A percentile compares a stretch with the other conserved stretches of the same genome.
Conservation (phyloP, 2,888 invertebrate genomes). For the Harpalus rubripes region DNA sequence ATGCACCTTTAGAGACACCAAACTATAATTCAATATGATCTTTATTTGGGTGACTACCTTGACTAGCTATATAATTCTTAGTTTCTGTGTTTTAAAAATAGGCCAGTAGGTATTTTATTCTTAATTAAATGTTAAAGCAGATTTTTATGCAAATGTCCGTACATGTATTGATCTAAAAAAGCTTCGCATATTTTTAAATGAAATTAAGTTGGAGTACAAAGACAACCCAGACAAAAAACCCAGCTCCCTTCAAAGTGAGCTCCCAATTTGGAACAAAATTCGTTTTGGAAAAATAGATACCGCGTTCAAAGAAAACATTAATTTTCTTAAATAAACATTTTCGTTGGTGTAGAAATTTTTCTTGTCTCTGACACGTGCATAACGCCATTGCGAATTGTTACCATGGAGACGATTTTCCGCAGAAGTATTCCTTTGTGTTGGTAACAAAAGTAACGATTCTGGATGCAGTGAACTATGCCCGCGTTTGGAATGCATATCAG, state of each 20-base stretch:
- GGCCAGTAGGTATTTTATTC: too few relatives aligned
- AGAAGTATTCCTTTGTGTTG: constrained; percentile 22
- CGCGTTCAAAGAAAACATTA: constrained; percentile 36
- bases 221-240: background rate
- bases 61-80: too few relatives aligned
- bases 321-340: constrained; percentile 50
- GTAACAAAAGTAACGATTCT: constrained; percentile 30
- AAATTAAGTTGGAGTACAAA: background rate
- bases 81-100: too few relatives aligned
- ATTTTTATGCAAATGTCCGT: background rate
- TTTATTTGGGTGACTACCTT: too few relatives aligned
- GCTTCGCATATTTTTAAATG: background rate
- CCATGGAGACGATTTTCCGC: constrained; percentile 30
- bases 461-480: constrained; percentile 31
- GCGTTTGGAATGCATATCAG: constrained; percentile 30
- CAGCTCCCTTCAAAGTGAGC: background rate
- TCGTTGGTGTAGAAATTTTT: constrained; percentile 12
- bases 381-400: constrained; percentile 23
- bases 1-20: too few relatives aligned
- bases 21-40: too few relatives aligned
- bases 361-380: constrained; percentile 5
- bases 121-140: background rate
- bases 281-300: constrained; percentile 23
- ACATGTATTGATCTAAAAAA: background rate
- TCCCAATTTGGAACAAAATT: background rate